phyloP scores from a whole-genome alignment of 2,797 vertebrate genomes.

The Megaceryle alcyon region DNA sequence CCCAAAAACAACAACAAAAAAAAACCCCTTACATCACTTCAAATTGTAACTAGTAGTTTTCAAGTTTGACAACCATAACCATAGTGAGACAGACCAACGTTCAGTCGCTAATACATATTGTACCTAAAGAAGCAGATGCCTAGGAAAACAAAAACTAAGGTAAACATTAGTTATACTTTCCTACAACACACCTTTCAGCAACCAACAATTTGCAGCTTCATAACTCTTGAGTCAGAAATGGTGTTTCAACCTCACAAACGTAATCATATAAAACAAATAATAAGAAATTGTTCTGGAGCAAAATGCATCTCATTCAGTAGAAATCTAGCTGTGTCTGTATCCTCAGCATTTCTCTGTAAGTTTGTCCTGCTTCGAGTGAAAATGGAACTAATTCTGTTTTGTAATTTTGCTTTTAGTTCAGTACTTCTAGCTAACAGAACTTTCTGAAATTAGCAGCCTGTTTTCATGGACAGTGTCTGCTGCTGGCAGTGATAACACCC shows the following conservation, averaged over 20 bases:
- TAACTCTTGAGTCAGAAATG: not conserved
- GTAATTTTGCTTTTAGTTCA: no score
- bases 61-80: not conserved
- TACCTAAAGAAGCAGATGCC: not conserved
- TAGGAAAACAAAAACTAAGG: not conserved
- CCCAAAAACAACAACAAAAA: not conserved
- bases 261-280: not conserved
- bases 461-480: no score
- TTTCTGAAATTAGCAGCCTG: no score
- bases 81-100: not conserved
- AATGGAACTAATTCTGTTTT: no score
- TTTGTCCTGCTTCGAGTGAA: no score
- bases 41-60: not conserved
- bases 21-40: fast-evolving
- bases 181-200: not conserved
- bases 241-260: not conserved
- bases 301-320: not conserved
- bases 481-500: no score
- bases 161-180: not conserved
- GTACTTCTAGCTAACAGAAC: no score
- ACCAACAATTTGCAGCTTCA: not conserved
- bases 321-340: not conserved
- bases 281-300: not conserved
- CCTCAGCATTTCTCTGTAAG: not conserved
- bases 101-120: not conserved